These are phyloP conservation scores for Euphydryas editha DNA, from an alignment of 2,888 invertebrate species.

Conservation along the genomic window DNA sequence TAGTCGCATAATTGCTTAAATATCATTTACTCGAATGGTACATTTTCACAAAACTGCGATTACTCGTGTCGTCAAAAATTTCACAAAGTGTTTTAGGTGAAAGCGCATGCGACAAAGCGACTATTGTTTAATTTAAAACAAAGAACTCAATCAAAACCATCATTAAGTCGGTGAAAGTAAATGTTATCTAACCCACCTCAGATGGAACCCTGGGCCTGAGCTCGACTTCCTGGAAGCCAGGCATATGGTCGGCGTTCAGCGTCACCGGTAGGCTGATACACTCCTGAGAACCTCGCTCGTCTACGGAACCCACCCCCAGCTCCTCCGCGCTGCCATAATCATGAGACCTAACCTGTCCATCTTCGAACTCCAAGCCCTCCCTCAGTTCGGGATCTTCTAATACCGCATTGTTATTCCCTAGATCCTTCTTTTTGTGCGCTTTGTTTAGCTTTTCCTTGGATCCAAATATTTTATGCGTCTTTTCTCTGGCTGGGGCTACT, in stretches of 20 bases:
- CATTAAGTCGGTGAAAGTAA: neutral
- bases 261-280: conserved; percentile 77
- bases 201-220: conserved; percentile 74
- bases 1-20: neutral
- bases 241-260: conserved; percentile 77
- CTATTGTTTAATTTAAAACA: conserved; percentile 13
- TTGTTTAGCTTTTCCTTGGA: conserved; percentile 82
- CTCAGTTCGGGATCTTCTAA: conserved; percentile 77
- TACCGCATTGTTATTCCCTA: conserved; percentile 78
- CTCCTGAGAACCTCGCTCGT: conserved; percentile 75
- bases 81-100: conserved; percentile 10
- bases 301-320: conserved; percentile 67
- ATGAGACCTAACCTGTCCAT: conserved; percentile 61
- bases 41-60: neutral
- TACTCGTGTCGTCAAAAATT: neutral
- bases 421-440: conserved; percentile 74
- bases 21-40: neutral
- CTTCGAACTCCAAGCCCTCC: conserved; percentile 69
- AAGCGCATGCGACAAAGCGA: conserved; percentile 18
- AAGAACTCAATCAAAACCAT: conserved; percentile 3
- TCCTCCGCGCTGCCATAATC: conserved; percentile 79
- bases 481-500: conserved; percentile 76
- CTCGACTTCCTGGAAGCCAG: conserved; percentile 78
- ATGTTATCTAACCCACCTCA: conserved; percentile 60
- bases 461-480: conserved; percentile 78